Percentiles rank a stretch among this genome's conserved stretches.
Conservation (phyloP, 1,140 invertebrate species). For the Neodiprion lecontei region DNA sequence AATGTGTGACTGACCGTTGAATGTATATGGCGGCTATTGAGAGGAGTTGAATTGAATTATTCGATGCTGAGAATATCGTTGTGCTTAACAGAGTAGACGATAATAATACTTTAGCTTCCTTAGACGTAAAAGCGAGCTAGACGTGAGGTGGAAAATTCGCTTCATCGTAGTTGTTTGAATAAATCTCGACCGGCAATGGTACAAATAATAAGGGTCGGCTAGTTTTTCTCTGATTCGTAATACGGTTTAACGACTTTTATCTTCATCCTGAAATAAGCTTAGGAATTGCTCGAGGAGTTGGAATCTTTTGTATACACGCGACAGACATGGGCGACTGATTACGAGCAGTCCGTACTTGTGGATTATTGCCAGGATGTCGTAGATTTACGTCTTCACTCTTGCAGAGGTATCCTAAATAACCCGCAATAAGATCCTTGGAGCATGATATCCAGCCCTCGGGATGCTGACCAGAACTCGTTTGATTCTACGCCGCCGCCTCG, state of each 20-base stretch:
- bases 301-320: neutral
- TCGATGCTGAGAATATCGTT: too few relatives aligned
- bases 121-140: too few relatives aligned
- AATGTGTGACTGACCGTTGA: too few relatives aligned
- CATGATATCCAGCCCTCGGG: neutral
- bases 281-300: neutral
- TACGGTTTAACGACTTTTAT: neutral
- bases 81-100: too few relatives aligned
- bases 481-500: neutral
- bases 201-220: neutral
- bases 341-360: neutral
- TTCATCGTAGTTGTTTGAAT: too few relatives aligned
- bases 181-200: too few relatives aligned
- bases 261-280: neutral
- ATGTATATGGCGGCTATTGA: too few relatives aligned
- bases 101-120: too few relatives aligned
- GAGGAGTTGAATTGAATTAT: too few relatives aligned
- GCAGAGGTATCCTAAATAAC: neutral
- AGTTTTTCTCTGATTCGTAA: neutral
- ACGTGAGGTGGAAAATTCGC: too few relatives aligned
- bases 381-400: constrained; percentile 3
- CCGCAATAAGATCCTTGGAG: neutral
- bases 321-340: neutral
- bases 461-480: neutral
- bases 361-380: neutral